Evolutionary conservation across 2,888 invertebrate species (phyloP).

Genomic region (Lissonota sp.): DNA sequence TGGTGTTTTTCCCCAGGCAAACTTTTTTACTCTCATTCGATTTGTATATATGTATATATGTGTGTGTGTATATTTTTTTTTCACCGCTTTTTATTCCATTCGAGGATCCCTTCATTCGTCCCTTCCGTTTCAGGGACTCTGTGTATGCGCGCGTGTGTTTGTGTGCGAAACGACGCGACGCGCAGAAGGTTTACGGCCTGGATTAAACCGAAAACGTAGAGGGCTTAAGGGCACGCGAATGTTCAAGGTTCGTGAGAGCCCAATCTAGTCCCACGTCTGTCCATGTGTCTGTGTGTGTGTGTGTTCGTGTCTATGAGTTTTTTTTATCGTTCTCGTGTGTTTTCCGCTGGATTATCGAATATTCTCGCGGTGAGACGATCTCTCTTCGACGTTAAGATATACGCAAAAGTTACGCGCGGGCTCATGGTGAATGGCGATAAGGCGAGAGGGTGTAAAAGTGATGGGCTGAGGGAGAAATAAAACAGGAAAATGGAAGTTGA

Average conservation of each 20-base stretch:
- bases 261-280: background rate
- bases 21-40: conserved; percentile 39
- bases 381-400: background rate
- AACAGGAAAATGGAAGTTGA: no score
- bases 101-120: conserved; percentile 49
- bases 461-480: no score
- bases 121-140: conserved; percentile 46
- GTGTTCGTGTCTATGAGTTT: conserved; percentile 7
- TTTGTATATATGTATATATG: conserved; percentile 10
- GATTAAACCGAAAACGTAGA: conserved; percentile 52
- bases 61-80: conserved; percentile 15
- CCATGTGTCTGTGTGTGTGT: conserved; percentile 12
- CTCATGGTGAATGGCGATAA: no score
- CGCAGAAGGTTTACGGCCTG: conserved; percentile 57
- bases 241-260: conserved; percentile 42
- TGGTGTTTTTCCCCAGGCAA: conserved; percentile 74
- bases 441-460: no score
- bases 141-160: background rate
- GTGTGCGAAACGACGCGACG: background rate
- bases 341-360: background rate
- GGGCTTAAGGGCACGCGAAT: conserved; percentile 57
- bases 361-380: background rate
- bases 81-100: conserved; percentile 39
- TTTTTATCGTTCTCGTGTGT: background rate
- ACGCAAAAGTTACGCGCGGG: no score